Evolutionary conservation across 2,888 invertebrate genomes (phyloP).

Genomic region (Ceratothoa steindachneri): DNA sequence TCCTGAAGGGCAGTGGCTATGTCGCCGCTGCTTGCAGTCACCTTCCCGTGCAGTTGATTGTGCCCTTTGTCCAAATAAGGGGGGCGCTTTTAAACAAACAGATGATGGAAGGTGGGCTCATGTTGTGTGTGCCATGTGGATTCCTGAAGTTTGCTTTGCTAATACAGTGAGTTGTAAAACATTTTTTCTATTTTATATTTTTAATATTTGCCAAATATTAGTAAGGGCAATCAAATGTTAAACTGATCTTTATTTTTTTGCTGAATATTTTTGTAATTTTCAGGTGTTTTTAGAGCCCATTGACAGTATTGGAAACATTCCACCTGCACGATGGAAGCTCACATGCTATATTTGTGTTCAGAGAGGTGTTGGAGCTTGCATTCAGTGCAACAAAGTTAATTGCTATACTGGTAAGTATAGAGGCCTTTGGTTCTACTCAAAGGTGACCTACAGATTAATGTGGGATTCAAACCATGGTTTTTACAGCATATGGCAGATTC

Average conservation of each 20-base stretch:
- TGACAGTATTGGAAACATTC: constrained; percentile 93
- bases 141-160: constrained; percentile 94
- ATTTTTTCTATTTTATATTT: too few species aligned
- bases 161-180: constrained; percentile 78
- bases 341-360: constrained; percentile 95
- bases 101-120: constrained; percentile 95
- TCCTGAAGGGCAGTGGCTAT: constrained; percentile 96
- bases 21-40: constrained; percentile 89
- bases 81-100: constrained; percentile 98
- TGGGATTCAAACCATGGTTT: too few species aligned
- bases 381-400: constrained; percentile 93
- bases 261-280: too few species aligned
- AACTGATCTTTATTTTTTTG: too few species aligned
- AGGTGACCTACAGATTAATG: too few species aligned
- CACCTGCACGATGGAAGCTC: constrained; percentile 91
- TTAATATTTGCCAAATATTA: too few species aligned
- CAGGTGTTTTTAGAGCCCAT: constrained; percentile 86
- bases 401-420: constrained; percentile 69
- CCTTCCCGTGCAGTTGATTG: constrained; percentile 94
- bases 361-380: constrained; percentile 88
- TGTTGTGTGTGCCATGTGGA: constrained; percentile 97
- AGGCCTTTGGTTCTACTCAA: too few species aligned
- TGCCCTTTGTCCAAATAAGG: constrained; percentile 94
- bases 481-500: too few species aligned
- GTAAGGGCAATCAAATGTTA: too few species aligned